A percentile compares a stretch with the other conserved stretches of the same genome.
Evolutionary conservation across 2,113 vertebrate species (phyloP).

Genomic region (Nothocercus nigrocapillus): DNA sequence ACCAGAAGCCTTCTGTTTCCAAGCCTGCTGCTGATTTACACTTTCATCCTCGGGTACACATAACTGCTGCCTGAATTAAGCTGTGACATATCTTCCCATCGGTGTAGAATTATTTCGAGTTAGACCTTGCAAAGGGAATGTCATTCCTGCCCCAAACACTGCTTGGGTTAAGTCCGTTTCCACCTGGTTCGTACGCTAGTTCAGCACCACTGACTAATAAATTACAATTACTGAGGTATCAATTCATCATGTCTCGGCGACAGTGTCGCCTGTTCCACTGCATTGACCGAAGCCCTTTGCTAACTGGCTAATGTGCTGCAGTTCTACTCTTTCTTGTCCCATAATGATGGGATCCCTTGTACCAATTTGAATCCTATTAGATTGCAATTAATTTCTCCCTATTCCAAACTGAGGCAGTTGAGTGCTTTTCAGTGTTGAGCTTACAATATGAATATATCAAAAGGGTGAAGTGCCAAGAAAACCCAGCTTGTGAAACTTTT

Average conservation of each 20-base stretch:
- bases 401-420: slow-evolving; percentile 52
- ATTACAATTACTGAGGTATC: slow-evolving; percentile 59
- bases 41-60: slow-evolving; percentile 57
- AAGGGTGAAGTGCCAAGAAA: slow-evolving; percentile 32
- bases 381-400: slow-evolving; percentile 69
- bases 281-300: slow-evolving; percentile 53
- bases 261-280: slow-evolving; percentile 58
- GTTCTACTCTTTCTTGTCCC: slow-evolving; percentile 61
- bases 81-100: slow-evolving; percentile 41
- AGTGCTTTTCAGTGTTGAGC: slow-evolving; percentile 31
- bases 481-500: background rate
- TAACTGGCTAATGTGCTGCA: slow-evolving; percentile 32
- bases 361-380: slow-evolving; percentile 73
- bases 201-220: slow-evolving; percentile 34
- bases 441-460: background rate
- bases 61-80: slow-evolving; percentile 66
- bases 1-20: slow-evolving; percentile 38
- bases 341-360: slow-evolving; percentile 66
- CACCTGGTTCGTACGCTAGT: background rate
- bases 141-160: background rate
- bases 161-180: fast-evolving
- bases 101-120: slow-evolving; percentile 50
- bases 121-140: slow-evolving; percentile 41
- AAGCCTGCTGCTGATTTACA: slow-evolving; percentile 60
- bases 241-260: slow-evolving; percentile 57